phyloP scores from a whole-genome alignment of 2,797 vertebrate species.

The Vireo griseus region DNA sequence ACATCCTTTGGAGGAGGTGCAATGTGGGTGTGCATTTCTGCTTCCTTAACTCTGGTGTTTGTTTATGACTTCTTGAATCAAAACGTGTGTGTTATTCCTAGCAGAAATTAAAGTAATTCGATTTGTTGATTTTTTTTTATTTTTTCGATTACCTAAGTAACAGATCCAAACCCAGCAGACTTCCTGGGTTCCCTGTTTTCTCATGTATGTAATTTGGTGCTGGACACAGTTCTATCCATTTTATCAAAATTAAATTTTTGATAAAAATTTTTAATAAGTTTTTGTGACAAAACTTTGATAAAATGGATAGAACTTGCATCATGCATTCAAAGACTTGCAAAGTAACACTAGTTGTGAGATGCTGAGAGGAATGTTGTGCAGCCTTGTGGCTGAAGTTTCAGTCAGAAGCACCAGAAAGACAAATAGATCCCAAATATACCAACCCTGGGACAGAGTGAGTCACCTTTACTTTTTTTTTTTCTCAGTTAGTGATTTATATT shows the following conservation, averaged over 20 bases:
- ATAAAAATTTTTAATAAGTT: too few species aligned
- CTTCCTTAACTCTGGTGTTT: background rate
- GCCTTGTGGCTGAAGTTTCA: background rate
- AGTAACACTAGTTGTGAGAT: background rate
- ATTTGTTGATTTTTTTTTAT: background rate
- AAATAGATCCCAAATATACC: background rate
- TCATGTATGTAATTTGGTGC: background rate
- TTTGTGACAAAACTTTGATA: background rate
- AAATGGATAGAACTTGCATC: background rate
- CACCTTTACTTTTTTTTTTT: background rate
- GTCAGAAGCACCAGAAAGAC: background rate
- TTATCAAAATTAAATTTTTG: too few species aligned
- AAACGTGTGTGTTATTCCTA: background rate
- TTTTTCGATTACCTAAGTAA: background rate
- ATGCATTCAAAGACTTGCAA: background rate
- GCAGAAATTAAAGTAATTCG: background rate
- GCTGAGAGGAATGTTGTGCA: background rate
- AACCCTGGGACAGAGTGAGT: background rate
- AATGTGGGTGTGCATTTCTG: background rate
- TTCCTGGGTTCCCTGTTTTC: background rate
- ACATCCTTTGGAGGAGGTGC: background rate
- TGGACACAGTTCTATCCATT: too few species aligned
- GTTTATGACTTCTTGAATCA: background rate
- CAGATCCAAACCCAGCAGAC: background rate
- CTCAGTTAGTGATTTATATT: background rate